phyloP scores from a whole-genome alignment of 2,113 vertebrate genomes.

The Mixornis gularis region DNA sequence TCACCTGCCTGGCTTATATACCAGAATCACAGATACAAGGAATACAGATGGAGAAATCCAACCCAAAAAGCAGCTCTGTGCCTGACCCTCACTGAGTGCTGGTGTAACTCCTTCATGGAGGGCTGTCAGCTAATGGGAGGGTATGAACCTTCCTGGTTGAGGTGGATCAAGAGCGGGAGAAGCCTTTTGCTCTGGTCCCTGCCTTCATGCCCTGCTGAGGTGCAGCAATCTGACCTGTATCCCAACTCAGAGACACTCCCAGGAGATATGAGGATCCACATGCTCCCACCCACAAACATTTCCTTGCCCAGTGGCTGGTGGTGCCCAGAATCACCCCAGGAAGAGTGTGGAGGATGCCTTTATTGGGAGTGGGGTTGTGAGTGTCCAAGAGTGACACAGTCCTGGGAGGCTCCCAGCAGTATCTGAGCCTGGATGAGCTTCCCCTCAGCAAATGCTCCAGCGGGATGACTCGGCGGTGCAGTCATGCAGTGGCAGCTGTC shows the following conservation, averaged over 20 bases:
- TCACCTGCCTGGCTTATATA: background rate
- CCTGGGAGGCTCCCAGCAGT: background rate
- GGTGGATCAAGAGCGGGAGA: background rate
- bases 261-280: background rate
- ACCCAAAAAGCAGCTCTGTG: background rate
- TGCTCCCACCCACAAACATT: background rate
- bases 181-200: background rate
- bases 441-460: background rate
- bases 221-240: background rate
- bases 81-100: background rate
- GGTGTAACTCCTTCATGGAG: background rate
- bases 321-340: background rate
- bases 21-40: background rate
- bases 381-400: background rate
- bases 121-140: background rate
- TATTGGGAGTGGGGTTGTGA: background rate
- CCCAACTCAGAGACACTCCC: background rate
- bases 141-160: background rate
- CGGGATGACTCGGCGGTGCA: accelerated
- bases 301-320: background rate
- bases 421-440: background rate
- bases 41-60: background rate
- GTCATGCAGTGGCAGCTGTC: background rate
- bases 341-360: background rate
- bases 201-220: background rate